Base-by-base conservation (phyloP, 2,888 invertebrate species). In the Pachliopta kotzebuea region DNA sequence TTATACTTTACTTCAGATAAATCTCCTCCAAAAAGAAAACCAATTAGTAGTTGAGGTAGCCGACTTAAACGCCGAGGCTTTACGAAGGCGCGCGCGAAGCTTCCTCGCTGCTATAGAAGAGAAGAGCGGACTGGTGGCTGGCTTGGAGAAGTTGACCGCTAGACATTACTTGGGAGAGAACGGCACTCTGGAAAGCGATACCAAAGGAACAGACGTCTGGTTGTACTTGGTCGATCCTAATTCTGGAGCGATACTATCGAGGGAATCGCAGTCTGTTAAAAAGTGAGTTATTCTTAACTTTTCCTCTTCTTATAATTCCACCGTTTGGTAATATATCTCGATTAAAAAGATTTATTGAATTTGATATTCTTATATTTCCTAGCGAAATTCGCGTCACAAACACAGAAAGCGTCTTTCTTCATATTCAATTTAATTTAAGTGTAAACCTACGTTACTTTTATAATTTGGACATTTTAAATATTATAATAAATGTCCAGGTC, bases 181-280 rank as follows among this genome's bases (percentile, higher is more conserved):
- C 78, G 95, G 96, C 6, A 96, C 96, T 0, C 82, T 97, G 23
- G 95, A 95, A 72, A 94, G 93, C 66, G 95, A 96, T 78, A 88
- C 93, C 0, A 92, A 93, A 8, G 96, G 96, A 9, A 96, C 97
- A 0, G 97, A 98, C 74, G 94, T 97, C 8, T 97, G 97, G 96
- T 94, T 98, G 80, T 97, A 97, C 75, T 93, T 96, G 0, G 92
- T 98, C 3, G 96, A 98, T 85, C 97, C 97, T 0, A 92, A 90
- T 61, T 95, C 94, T 0, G 97, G 96, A 69, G 90, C 88, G 59
- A 96, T 98, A 70, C 83, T 98, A 50, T 88, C 93, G 0, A 93
- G 96, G 56, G 96, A 97, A 71, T 95, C 95, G 68, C 92, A 94
- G 0, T 83, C 93, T 45, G 93, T 98, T 29, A 93, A 94, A 74